These are phyloP conservation scores for Xestia xanthographa DNA, from an alignment of 2,888 invertebrate genomes.

Conservation along the genomic window DNA sequence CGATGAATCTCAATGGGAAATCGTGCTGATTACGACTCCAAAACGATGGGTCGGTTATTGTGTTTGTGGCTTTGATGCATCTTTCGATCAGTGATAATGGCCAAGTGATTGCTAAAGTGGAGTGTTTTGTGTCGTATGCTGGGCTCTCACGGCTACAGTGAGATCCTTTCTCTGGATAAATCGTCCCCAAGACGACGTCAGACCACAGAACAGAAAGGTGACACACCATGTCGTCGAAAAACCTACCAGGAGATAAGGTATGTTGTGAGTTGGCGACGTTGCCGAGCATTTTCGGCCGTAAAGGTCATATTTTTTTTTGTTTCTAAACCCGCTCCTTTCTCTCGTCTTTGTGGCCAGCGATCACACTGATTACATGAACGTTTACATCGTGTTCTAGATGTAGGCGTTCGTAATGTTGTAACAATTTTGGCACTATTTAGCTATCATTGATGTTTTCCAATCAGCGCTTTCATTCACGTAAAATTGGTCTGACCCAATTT, in stretches of 20 bases:
- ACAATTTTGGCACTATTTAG: conserved; percentile 26
- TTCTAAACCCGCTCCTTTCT: conserved; percentile 85
- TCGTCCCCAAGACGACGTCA: conserved; percentile 89
- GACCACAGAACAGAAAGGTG: conserved; percentile 84
- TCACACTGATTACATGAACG: conserved; percentile 55
- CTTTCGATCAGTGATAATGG: conserved; percentile 89
- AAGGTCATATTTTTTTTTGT: conserved; percentile 86
- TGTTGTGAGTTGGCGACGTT: conserved; percentile 76
- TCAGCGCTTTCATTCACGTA: conserved; percentile 16
- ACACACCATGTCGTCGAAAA: conserved; percentile 94
- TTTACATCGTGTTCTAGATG: conserved; percentile 27
- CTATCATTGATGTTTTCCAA: conserved; percentile 27
- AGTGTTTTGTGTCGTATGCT: conserved; percentile 90
- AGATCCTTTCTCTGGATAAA: conserved; percentile 89
- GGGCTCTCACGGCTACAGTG: conserved; percentile 88
- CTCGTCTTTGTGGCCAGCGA: conserved; percentile 73
- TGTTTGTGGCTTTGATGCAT: conserved; percentile 89
- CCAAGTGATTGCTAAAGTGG: conserved; percentile 89
- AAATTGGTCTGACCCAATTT: conserved; percentile 41
- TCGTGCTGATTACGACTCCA: conserved; percentile 88
- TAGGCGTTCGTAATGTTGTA: conserved; percentile 27
- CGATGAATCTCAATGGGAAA: conserved; percentile 90
- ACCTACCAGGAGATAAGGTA: conserved; percentile 96
- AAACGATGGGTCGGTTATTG: conserved; percentile 89
- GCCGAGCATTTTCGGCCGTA: conserved; percentile 70